Base-by-base conservation (phyloP, 2,888 invertebrate genomes). In the Tachina grossa region DNA sequence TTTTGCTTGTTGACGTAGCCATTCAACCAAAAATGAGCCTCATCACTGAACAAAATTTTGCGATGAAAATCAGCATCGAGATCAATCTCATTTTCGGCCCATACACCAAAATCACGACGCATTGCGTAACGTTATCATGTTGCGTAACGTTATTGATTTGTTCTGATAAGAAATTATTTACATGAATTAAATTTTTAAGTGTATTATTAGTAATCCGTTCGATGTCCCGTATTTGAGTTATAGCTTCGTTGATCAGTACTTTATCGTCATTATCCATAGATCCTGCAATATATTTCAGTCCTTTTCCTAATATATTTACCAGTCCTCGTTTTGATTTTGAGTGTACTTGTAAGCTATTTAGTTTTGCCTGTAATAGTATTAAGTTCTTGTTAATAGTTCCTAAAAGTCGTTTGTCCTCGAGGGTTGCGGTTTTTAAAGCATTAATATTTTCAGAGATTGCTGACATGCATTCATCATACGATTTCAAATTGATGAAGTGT, bases 251-350 rank as follows among this genome's bases (percentile, higher is more conserved):
- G 1, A 65, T 63, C 53, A 22, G 10, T 66, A 65, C n/a, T 72
- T 83, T 57, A 65, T 83, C 66, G 22, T 66, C 66, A 47, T 39
- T 77, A 41, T 78, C 72, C 77, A 78, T 83, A 39, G 72, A 41
- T 10, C 72, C 59, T 14, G 72, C 57, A 16, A 71, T 47, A 39
- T 77, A 77, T 45, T 77, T 77, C 10, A 71, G 51, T 71, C 57
- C 71, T 47, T 76, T 76, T 14, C 65, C 71, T 22, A 76, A 39
- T 19, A 71, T 45, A 31, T 71, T 77, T 19, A 49, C 19, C 9
- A 65, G 63, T 63, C 65, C 65, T 43, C 22, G 55, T 65, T 55
- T 65, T 22, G 61, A 39, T 63, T 51, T 74, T 14, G 51, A n/a
- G 16, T 61, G 49, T 6, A 51, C n/a, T 1, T 51, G 13, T n/a